Evolutionary conservation across 2,113 vertebrate genomes (phyloP).

Genomic region (Porphyrio hochstetteri): DNA sequence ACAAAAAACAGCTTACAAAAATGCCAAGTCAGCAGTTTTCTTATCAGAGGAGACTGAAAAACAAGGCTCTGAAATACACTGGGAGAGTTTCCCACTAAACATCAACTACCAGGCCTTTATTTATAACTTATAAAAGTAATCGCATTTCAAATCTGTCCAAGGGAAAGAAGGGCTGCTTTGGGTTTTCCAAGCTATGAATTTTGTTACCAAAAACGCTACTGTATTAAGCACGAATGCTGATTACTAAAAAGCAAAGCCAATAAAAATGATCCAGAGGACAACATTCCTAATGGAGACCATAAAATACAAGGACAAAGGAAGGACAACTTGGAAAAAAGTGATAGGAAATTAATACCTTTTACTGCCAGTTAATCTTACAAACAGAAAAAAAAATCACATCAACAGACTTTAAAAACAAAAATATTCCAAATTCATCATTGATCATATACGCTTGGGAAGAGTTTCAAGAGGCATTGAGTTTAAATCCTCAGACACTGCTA

Average conservation of each 20-base stretch:
- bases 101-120: slow-evolving; percentile 27
- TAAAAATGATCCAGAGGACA: slow-evolving; percentile 45
- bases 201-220: slow-evolving; percentile 8
- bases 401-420: neutral
- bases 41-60: slow-evolving; percentile 24
- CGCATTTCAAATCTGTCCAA: neutral
- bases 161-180: neutral
- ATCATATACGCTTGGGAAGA: neutral
- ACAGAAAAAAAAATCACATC: neutral
- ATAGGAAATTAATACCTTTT: slow-evolving; percentile 5
- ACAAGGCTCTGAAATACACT: slow-evolving; percentile 12
- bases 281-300: slow-evolving; percentile 16
- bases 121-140: slow-evolving; percentile 23
- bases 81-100: slow-evolving; percentile 41
- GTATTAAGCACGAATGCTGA: slow-evolving; percentile 29
- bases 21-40: slow-evolving; percentile 3
- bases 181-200: neutral
- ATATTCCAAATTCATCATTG: neutral
- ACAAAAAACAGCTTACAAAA: neutral
- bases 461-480: neutral
- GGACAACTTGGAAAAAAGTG: neutral
- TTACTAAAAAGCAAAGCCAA: slow-evolving; percentile 43
- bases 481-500: neutral
- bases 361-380: neutral
- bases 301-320: slow-evolving; percentile 10